Conservation (phyloP, 2,797 vertebrate species). For the Clarias platycephalus region DNA sequence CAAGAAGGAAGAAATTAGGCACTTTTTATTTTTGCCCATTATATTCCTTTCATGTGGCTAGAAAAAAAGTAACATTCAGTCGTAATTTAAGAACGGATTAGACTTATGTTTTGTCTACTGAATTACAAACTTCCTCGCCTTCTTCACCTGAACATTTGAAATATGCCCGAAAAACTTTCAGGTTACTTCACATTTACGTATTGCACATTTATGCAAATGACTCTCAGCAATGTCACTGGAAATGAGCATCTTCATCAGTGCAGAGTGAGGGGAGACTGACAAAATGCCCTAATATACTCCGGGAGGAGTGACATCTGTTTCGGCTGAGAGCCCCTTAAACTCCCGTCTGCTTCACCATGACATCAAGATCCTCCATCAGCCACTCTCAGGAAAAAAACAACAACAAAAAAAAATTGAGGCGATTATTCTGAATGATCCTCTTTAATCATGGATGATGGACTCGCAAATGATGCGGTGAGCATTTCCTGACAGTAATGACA, state of each 20-base stretch:
- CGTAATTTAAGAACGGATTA: not conserved
- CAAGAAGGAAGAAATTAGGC: not conserved
- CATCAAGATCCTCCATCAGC: conserved; percentile 4
- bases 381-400: not conserved
- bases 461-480: conserved; percentile 17
- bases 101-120: not conserved
- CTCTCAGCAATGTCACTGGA: not conserved
- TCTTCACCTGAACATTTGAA: not conserved
- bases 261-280: not conserved
- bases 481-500: conserved; percentile 38
- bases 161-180: not conserved
- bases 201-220: not conserved
- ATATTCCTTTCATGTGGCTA: not conserved
- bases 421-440: conserved; percentile 16
- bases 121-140: not conserved
- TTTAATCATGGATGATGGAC: conserved; percentile 35
- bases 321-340: not conserved
- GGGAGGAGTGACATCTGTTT: not conserved
- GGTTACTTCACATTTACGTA: not conserved
- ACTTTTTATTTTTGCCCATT: not conserved
- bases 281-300: not conserved
- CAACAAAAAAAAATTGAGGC: not conserved
- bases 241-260: not conserved
- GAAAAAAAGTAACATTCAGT: too few species aligned
- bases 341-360: not conserved